A percentile compares a stretch with the other conserved stretches of the same genome.
Conservation (phyloP, 2,888 invertebrate genomes). For the Lasioglossum pauxillum region DNA sequence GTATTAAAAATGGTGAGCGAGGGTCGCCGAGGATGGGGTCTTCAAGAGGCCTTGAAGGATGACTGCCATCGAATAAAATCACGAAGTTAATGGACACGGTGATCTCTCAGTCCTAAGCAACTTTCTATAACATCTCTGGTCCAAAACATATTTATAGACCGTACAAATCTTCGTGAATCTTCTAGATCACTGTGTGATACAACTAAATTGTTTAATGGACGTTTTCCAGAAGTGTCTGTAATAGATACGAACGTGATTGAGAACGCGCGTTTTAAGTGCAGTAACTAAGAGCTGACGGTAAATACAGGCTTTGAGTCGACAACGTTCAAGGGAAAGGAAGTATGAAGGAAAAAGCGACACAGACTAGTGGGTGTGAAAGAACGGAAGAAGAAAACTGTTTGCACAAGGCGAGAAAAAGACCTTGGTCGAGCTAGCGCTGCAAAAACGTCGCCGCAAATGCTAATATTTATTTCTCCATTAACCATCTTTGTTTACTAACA, state of each 20-base stretch:
- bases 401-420: constrained; percentile 38
- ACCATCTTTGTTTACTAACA: background rate
- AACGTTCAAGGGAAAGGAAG: constrained; percentile 38
- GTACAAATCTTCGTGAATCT: background rate
- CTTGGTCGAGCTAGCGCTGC: constrained; percentile 7
- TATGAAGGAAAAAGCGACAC: constrained; percentile 34
- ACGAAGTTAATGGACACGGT: background rate
- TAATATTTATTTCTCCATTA: background rate
- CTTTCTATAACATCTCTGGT: background rate
- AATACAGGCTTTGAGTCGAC: constrained; percentile 25
- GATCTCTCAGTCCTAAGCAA: background rate
- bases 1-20: constrained; percentile 25
- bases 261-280: background rate
- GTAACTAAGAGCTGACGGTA: background rate
- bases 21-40: background rate
- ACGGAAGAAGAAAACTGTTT: constrained; percentile 42
- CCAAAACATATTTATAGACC: background rate
- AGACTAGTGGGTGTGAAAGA: constrained; percentile 37
- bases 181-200: background rate
- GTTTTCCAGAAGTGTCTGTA: background rate
- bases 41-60: background rate
- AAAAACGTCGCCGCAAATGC: constrained; percentile 13
- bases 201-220: background rate
- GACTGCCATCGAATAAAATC: background rate
- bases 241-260: background rate